These are phyloP conservation scores for Pyrgilauda ruficollis DNA, from an alignment of 2,113 vertebrate genomes.

Conservation along the genomic window DNA sequence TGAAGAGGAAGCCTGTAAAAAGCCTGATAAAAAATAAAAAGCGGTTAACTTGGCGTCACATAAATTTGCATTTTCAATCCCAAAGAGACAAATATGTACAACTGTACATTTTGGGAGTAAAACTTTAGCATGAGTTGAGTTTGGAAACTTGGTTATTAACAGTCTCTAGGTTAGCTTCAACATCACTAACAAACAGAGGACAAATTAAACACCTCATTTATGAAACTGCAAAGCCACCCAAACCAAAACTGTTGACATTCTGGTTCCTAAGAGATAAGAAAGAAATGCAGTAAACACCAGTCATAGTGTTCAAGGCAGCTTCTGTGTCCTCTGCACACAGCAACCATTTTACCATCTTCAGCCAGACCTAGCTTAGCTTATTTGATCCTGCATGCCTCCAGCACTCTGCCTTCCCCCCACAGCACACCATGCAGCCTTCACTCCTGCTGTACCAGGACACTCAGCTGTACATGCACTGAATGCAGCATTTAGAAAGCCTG, in stretches of 20 bases:
- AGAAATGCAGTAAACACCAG: neutral
- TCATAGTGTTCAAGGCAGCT: neutral
- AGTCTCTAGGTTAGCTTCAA: neutral
- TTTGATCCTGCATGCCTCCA: neutral
- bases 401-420: neutral
- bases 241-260: neutral
- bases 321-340: neutral
- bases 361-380: neutral
- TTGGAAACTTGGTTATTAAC: neutral
- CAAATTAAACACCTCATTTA: neutral
- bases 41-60: neutral
- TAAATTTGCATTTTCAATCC: neutral
- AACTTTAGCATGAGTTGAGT: neutral
- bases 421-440: neutral
- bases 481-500: neutral
- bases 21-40: constrained; percentile 51
- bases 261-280: neutral
- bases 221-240: neutral
- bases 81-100: neutral
- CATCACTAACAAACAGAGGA: neutral
- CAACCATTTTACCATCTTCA: neutral
- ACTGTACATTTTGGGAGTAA: neutral
- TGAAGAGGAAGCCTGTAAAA: constrained; percentile 64
- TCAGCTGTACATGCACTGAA: neutral
- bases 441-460: neutral